phyloP scores from a whole-genome alignment of 2,888 invertebrate genomes.

The Clistopyga incitator region DNA sequence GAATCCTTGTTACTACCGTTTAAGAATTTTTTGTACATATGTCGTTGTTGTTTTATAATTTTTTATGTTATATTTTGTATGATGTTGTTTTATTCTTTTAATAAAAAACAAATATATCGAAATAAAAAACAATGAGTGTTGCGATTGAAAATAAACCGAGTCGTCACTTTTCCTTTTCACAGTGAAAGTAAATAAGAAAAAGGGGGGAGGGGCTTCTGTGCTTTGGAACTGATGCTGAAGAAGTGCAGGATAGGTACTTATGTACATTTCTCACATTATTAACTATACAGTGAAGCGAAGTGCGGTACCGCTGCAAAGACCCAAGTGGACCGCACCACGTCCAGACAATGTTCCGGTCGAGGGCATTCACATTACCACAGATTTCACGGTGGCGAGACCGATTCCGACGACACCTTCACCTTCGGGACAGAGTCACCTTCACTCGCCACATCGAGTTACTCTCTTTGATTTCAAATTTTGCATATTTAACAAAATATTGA shows the following conservation, averaged over 20 bases:
- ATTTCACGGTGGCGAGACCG: slow-evolving; percentile 1
- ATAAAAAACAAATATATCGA: slow-evolving; percentile 22
- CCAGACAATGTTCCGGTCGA: slow-evolving; percentile 18
- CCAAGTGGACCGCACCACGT: neutral
- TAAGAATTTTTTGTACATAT: slow-evolving; percentile 35
- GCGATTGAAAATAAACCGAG: slow-evolving; percentile 33
- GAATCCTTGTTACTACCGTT: slow-evolving; percentile 13
- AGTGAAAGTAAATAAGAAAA: slow-evolving; percentile 51
- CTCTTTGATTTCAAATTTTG: neutral
- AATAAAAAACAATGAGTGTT: slow-evolving; percentile 2
- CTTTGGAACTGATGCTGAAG: neutral
- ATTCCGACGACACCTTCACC: neutral
- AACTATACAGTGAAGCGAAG: too few species aligned
- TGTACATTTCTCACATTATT: slow-evolving; percentile 32
- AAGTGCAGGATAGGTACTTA: neutral
- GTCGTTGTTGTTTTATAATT: slow-evolving; percentile 35
- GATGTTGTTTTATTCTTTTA: slow-evolving; percentile 41
- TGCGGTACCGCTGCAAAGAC: neutral
- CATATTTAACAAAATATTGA: too few species aligned
- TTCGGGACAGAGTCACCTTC: neutral
- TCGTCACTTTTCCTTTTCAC: slow-evolving; percentile 8
- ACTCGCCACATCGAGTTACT: neutral
- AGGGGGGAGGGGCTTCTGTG: neutral
- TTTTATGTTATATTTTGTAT: slow-evolving; percentile 38
- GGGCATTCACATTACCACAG: slow-evolving; percentile 2